Evolutionary conservation across 2,888 invertebrate species (phyloP), one percentile per base, ranked within the genome.

Genomic region (Plebejus argus): DNA sequence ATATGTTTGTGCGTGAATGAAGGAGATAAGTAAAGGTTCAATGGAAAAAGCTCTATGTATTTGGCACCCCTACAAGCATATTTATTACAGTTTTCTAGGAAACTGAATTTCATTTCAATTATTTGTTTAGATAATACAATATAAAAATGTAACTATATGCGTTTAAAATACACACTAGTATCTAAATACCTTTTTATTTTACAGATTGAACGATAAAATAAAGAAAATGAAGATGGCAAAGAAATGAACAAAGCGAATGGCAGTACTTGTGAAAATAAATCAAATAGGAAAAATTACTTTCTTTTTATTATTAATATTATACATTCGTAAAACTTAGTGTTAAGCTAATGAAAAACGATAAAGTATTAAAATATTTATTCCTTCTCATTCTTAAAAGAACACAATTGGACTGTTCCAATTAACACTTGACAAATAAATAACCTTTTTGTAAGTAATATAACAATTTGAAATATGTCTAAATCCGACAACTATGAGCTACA

Each of bases 141-240:
- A 49, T 39, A 15, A 49, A 49, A 49, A 49, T 39, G 8, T 12
- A 49, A 0, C 10, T 45, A 12, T 45, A 45, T 10, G 45, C 12
- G 45, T 45, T 12, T 45, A 45, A 8, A 12, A 45, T 2, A 45
- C 45, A 45, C 49, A 39, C 39, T 39, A 39, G 39, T 49, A 49
- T 15, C 49, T 49, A 12, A 53, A 18, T 53, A 53, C 10, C 23
- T 23, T 10, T 20, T 1, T n/a, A 7, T 20, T 12, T 70, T 49
- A 45, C 49, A 76, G 72, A 7, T 45, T 72, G 15, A 45, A 23
- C 3, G 49, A 72, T 12, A 72, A 72, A 20, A 72, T 45, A 12
- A 72, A 45, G n/a, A 72, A 45, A 49, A 45, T 49, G 28, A 45
- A 23, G 10, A 72, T 45, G 72, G 72, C 72, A 20, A 45, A 72